phyloP scores from a whole-genome alignment of 2,797 vertebrate genomes.

The Galago senegalensis region DNA sequence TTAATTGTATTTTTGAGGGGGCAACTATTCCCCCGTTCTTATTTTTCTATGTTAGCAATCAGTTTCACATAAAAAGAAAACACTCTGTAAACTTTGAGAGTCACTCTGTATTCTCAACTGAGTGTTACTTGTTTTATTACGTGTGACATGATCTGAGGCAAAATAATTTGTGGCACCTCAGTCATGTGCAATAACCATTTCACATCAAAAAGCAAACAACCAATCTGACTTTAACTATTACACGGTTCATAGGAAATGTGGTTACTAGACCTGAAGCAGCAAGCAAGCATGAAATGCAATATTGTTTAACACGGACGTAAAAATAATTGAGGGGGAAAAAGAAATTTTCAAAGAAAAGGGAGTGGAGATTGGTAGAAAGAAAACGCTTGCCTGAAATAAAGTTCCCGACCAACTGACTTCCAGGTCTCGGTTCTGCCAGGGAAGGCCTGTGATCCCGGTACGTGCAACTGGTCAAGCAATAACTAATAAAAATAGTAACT shows the following conservation, averaged over 20 bases:
- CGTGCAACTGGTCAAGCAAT: slow-evolving; percentile 30
- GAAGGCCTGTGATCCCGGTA: slow-evolving; percentile 71
- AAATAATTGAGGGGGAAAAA: slow-evolving; percentile 60
- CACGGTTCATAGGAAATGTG: slow-evolving; percentile 66
- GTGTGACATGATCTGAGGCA: slow-evolving; percentile 84
- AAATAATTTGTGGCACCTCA: slow-evolving; percentile 67
- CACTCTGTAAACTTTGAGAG: slow-evolving; percentile 12
- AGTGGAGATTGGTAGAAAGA: background rate
- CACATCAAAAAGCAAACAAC: slow-evolving; percentile 78
- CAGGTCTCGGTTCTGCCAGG: slow-evolving; percentile 55
- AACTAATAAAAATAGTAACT: slow-evolving; percentile 78
- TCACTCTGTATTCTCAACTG: slow-evolving; percentile 1
- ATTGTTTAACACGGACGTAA: slow-evolving; percentile 78
- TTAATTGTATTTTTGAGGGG: background rate
- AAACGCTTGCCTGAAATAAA: slow-evolving; percentile 71
- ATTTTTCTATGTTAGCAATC: slow-evolving; percentile 54
- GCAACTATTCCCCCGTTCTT: slow-evolving; percentile 25
- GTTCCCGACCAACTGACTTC: slow-evolving; percentile 50
- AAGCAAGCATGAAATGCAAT: slow-evolving; percentile 76
- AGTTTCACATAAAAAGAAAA: slow-evolving; percentile 51
- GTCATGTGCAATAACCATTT: slow-evolving; percentile 70
- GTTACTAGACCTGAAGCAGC: slow-evolving; percentile 76
- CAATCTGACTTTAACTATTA: slow-evolving; percentile 70
- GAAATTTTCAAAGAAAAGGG: slow-evolving; percentile 55
- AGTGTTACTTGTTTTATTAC: slow-evolving; percentile 74